These are phyloP conservation scores for Drosophila hamatofila DNA, from an alignment of 2,888 invertebrate species.

Conservation along the genomic window DNA sequence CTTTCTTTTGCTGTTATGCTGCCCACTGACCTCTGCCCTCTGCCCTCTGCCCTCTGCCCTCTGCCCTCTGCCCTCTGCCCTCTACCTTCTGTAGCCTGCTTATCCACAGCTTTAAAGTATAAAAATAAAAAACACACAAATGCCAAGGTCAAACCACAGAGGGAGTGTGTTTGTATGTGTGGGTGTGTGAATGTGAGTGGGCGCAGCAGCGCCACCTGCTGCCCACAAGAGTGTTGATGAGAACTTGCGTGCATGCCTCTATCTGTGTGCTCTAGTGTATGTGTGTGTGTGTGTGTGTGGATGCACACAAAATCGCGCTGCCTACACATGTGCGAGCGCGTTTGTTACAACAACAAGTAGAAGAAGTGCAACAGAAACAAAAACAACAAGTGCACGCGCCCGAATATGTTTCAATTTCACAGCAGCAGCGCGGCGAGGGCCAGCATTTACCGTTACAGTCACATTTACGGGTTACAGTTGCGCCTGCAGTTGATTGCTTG, in stretches of 20 bases:
- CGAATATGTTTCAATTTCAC: conserved; percentile 62
- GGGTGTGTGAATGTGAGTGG: neutral
- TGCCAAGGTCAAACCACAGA: conserved; percentile 67
- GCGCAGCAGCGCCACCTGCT: conserved; percentile 10
- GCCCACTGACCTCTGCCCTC: neutral
- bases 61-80: neutral
- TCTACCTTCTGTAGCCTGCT: neutral
- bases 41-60: neutral
- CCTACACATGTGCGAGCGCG: conserved; percentile 4
- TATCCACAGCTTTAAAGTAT: neutral
- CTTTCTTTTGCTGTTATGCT: neutral
- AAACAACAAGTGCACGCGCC: conserved; percentile 22
- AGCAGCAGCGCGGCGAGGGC: conserved; percentile 24
- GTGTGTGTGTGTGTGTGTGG: conserved; percentile 7
- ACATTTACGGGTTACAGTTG: conserved; percentile 48
- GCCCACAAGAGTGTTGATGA: conserved; percentile 14
- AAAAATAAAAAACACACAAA: conserved; percentile 56
- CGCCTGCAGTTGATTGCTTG: conserved; percentile 48
- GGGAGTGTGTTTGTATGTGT: neutral
- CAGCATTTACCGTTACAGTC: conserved; percentile 41
- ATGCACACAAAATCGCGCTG: conserved; percentile 25
- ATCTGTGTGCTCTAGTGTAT: conserved; percentile 12
- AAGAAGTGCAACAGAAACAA: conserved; percentile 11
- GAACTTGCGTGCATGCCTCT: conserved; percentile 11
- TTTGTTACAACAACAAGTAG: conserved; percentile 21